These are phyloP conservation scores for Rhysida immarginata DNA, from an alignment of 1,140 invertebrate genomes.

Conservation along the genomic window DNA sequence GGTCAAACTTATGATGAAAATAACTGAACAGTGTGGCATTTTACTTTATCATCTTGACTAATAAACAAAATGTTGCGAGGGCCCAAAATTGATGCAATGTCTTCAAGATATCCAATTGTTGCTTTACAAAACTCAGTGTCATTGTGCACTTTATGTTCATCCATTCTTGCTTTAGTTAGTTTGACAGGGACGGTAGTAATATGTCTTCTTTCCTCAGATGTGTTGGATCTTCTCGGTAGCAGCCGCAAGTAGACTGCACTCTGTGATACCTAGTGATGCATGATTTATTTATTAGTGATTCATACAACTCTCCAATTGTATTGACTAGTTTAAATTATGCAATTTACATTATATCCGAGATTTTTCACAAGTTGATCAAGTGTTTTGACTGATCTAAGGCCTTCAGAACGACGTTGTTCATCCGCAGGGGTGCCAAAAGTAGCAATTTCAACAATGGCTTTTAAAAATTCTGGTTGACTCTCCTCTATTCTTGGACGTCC, in stretches of 20 bases:
- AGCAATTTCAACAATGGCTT: constrained; percentile 19
- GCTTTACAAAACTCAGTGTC: constrained; percentile 19
- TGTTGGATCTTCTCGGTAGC: constrained; percentile 15
- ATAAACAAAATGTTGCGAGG: constrained; percentile 19
- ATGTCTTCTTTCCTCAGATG: no score
- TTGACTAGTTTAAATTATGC: no score
- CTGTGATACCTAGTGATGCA: no score
- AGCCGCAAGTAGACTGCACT: constrained; percentile 19
- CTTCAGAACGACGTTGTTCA: neutral
- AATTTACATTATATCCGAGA: neutral
- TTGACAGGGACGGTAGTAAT: constrained; percentile 22
- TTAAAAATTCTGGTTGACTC: constrained; percentile 17
- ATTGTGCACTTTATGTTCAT: constrained; percentile 17
- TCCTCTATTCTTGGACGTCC: constrained; percentile 16
- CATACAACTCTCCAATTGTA: no score
- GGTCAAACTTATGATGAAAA: no score
- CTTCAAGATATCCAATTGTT: constrained; percentile 17
- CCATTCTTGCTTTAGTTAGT: constrained; percentile 18
- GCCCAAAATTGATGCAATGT: constrained; percentile 18
- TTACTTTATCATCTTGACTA: constrained; percentile 30
- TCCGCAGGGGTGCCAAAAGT: constrained; percentile 11
- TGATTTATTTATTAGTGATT: no score
- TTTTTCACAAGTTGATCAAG: neutral
- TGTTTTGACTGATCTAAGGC: neutral
- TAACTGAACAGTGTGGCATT: no score